Evolutionary conservation across 2,113 vertebrate genomes (phyloP).

Genomic region (Lycocorax pyrrhopterus): DNA sequence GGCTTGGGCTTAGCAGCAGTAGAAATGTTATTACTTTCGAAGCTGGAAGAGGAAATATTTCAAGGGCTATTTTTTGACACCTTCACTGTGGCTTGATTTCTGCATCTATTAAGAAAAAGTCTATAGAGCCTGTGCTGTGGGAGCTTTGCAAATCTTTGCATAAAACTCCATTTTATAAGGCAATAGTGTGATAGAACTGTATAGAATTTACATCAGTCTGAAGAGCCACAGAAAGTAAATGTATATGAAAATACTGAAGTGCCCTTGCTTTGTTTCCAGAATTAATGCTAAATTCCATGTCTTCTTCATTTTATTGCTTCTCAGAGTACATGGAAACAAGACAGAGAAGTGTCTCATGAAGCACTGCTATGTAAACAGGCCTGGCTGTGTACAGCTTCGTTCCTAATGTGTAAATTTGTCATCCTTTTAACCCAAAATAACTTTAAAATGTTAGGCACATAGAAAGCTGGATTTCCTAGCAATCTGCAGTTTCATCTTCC

Average conservation of each 20-base stretch:
- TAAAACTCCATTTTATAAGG: neutral
- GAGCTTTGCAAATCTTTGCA: slow-evolving; percentile 32
- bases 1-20: slow-evolving; percentile 26
- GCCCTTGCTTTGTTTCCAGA: neutral
- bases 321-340: neutral
- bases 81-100: slow-evolving; percentile 46
- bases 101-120: slow-evolving; percentile 28
- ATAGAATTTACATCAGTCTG: neutral
- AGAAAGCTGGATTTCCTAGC: neutral
- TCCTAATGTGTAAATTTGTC: neutral
- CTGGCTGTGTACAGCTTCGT: neutral
- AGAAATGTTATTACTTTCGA: slow-evolving; percentile 52
- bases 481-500: neutral
- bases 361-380: neutral
- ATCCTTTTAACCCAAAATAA: neutral
- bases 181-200: neutral
- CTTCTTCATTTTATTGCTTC: neutral
- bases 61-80: slow-evolving; percentile 53
- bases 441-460: neutral
- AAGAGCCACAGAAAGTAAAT: neutral
- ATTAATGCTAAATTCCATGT: neutral
- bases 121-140: neutral
- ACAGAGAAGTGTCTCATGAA: neutral
- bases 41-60: slow-evolving; percentile 50
- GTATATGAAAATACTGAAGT: neutral